Conservation (phyloP, 2,888 invertebrate genomes). For the Nemotelus nigrinus region DNA sequence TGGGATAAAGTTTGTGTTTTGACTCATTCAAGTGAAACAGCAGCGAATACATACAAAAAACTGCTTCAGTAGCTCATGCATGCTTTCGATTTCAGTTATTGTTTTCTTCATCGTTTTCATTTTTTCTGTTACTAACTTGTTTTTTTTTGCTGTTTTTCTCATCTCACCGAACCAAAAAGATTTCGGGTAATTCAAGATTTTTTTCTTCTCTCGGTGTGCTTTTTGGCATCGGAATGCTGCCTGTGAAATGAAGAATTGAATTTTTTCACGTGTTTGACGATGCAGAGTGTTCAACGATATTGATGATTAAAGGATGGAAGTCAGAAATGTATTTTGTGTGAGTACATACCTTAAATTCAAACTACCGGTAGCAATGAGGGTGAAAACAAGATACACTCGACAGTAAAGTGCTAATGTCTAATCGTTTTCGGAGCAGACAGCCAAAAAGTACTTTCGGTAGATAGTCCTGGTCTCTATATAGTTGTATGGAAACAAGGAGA, state of each 20-base stretch:
- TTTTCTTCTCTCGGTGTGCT: conserved; percentile 4
- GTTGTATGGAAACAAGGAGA: neutral
- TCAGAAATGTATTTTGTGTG: neutral
- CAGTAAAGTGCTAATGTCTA: neutral
- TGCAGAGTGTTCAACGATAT: conserved; percentile 17
- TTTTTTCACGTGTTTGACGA: conserved; percentile 36
- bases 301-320: conserved; percentile 20
- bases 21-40: too few species aligned
- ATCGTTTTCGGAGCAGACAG: neutral
- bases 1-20: neutral
- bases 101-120: conserved; percentile 25
- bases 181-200: conserved; percentile 16
- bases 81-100: conserved; percentile 40
- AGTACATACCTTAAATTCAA: neutral
- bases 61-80: neutral
- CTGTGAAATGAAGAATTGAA: conserved; percentile 26
- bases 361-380: too few species aligned
- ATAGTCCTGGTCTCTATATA: neutral
- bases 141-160: conserved; percentile 16
- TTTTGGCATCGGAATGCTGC: too few species aligned
- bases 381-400: neutral
- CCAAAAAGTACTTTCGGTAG: neutral
- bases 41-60: neutral
- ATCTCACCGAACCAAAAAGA: conserved; percentile 30
- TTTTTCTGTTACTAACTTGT: conserved; percentile 1